Base-by-base conservation (phyloP, 2,888 invertebrate species). In the Silvanus unidentatus region DNA sequence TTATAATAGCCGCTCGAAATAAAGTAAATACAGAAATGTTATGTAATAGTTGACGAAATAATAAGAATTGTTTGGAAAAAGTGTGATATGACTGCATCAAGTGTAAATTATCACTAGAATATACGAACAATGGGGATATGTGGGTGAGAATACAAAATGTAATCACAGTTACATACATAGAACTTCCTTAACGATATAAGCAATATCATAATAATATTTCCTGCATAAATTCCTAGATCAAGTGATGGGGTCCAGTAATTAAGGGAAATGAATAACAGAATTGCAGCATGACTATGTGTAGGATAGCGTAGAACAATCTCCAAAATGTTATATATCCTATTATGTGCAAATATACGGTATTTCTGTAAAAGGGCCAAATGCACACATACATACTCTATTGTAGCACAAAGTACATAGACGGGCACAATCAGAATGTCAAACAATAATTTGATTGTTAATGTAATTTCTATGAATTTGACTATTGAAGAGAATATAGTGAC, bases 361-460 rank as follows among this genome's bases (percentile, higher is more conserved):
- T 22, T 22, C 22, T 22, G 4, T 8, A 5, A 22, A 22, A 22
- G 22, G 22, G 8, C 22, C 22, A 22, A 22, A 22, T 22, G 8
- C 22, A 22, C 8, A 22, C 8, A 22, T 22, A 22, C 22, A 22
- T 45, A 38, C 38, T 47, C 44, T 40, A 47, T 55, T 22, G 3
- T 22, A 22, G 8, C 8, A 22, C 22, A 48, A 52, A 56, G 57
- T 39, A 60, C 52, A 59, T 47, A 52, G n/a, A n/a, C 53, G 48
- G 51, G 52, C 45, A 61, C 66, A 70, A 70, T 69, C 69, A 69
- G 63, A 65, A 68, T 56, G 60, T 63, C 67, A 71, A 70, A 70
- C 68, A 70, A 66, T 68, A 68, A 67, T 70, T 65, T 68, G 69
- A 71, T 69, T 70, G 69, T 65, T 71, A 70, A 71, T 68, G 66